phyloP scores from a whole-genome alignment of 2,113 vertebrate genomes.

The Pangasianodon hypophthalmus region DNA sequence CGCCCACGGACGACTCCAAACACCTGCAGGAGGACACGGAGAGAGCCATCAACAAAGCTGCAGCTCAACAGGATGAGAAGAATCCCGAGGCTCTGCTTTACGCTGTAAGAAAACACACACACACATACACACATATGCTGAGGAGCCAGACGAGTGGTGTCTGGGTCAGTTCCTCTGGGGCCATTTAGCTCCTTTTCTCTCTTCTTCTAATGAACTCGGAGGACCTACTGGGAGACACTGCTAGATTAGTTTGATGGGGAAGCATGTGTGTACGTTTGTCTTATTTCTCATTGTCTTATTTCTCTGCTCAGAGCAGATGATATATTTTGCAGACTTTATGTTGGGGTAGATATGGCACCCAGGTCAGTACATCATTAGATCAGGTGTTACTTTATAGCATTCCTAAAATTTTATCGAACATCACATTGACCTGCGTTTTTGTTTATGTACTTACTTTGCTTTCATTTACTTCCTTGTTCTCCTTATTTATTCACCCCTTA shows the following conservation, averaged over 20 bases:
- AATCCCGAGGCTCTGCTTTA: constrained; percentile 87
- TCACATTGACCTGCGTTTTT: background rate
- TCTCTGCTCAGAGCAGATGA: background rate
- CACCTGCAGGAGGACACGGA: constrained; percentile 92
- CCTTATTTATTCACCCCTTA: background rate
- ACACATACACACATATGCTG: background rate
- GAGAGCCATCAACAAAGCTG: constrained; percentile 86
- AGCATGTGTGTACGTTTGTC: background rate
- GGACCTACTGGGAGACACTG: constrained; percentile 8
- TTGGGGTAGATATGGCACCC: background rate
- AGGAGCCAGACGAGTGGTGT: constrained; percentile 42
- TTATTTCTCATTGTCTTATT: constrained; percentile 15
- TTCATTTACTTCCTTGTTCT: background rate
- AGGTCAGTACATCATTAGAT: background rate
- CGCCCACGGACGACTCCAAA: constrained; percentile 85
- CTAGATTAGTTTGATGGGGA: constrained; percentile 9
- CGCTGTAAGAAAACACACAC: constrained; percentile 75
- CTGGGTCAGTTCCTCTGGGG: constrained; percentile 40
- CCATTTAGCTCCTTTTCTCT: constrained; percentile 19
- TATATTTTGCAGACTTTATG: background rate
- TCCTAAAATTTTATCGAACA: background rate
- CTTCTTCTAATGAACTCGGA: constrained; percentile 35
- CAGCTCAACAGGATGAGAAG: constrained; percentile 85
- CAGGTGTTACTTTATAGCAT: background rate
- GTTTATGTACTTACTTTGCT: background rate